A percentile compares a stretch with the other conserved stretches of the same genome.
phyloP scores from a whole-genome alignment of 2,797 vertebrate genomes.

The Bufotes viridis region DNA sequence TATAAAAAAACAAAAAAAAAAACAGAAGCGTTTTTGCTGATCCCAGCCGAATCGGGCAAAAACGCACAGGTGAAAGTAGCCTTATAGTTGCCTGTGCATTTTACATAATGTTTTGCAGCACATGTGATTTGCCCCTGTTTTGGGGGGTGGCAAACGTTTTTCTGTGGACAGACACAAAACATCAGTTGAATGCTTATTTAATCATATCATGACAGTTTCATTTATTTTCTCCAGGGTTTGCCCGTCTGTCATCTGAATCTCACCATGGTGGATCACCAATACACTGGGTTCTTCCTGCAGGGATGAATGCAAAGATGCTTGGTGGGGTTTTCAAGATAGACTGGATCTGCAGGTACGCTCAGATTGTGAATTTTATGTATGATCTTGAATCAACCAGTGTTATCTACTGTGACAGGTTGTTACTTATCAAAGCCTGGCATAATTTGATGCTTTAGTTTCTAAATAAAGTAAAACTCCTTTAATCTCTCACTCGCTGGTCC shows the following conservation, averaged over 20 bases:
- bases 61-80: too few species aligned
- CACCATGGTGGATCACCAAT: slow-evolving; percentile 97
- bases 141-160: too few species aligned
- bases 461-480: background rate
- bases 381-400: too few species aligned
- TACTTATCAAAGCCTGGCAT: background rate
- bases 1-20: too few species aligned
- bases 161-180: too few species aligned
- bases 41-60: too few species aligned
- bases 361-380: background rate
- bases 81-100: too few species aligned
- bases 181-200: background rate
- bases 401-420: too few species aligned
- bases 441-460: background rate
- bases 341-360: slow-evolving; percentile 95
- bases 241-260: slow-evolving; percentile 92
- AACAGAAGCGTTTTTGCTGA: too few species aligned
- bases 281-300: slow-evolving; percentile 97
- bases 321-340: slow-evolving; percentile 99
- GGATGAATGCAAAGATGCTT: slow-evolving; percentile 98
- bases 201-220: background rate
- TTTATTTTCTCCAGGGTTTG: slow-evolving; percentile 80
- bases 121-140: too few species aligned
- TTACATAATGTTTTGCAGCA: too few species aligned
- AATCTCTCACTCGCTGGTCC: background rate